These are phyloP conservation scores for Chymomyza costata DNA, from an alignment of 1,140 invertebrate species.

Conservation along the genomic window DNA sequence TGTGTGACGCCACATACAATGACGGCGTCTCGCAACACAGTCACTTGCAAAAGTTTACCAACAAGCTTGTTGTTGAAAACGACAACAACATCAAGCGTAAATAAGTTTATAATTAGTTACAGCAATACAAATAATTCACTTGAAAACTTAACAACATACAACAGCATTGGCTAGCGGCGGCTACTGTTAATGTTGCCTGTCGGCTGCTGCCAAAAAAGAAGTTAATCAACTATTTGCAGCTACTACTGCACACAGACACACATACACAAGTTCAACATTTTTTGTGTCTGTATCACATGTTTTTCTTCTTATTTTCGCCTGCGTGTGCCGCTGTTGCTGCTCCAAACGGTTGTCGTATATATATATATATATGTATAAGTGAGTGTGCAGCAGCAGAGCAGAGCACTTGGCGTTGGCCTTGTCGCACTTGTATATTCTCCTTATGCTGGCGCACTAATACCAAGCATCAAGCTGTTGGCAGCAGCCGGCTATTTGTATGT, in stretches of 20 bases:
- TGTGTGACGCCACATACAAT: constrained; percentile 8
- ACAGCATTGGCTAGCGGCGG: constrained; percentile 39
- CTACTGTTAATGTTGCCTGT: constrained; percentile 5
- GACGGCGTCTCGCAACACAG: constrained; percentile 35
- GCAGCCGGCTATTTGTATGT: constrained; percentile 50
- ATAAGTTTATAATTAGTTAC: too few relatives aligned
- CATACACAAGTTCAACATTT: constrained; percentile 25
- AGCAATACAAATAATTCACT: constrained; percentile 34
- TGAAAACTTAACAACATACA: constrained; percentile 23
- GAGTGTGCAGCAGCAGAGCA: too few relatives aligned
- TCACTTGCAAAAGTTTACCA: constrained; percentile 40
- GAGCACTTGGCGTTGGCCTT: constrained; percentile 70
- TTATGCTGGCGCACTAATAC: constrained; percentile 57
- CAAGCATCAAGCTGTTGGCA: constrained; percentile 16
- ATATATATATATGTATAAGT: constrained; percentile 33
- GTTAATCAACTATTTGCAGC: constrained; percentile 69
- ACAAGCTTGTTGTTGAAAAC: constrained; percentile 12
- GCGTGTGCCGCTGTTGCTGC: constrained; percentile 19
- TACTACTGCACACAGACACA: constrained; percentile 23
- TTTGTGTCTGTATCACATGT: constrained; percentile 73
- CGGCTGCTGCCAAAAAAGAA: constrained; percentile 42
- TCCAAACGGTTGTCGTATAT: constrained; percentile 20
- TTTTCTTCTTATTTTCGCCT: constrained; percentile 72
- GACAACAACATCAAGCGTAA: too few relatives aligned
- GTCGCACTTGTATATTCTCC: constrained; percentile 61